Evolutionary conservation across 2,113 vertebrate genomes (phyloP).

Genomic region (Actenoides hombroni): DNA sequence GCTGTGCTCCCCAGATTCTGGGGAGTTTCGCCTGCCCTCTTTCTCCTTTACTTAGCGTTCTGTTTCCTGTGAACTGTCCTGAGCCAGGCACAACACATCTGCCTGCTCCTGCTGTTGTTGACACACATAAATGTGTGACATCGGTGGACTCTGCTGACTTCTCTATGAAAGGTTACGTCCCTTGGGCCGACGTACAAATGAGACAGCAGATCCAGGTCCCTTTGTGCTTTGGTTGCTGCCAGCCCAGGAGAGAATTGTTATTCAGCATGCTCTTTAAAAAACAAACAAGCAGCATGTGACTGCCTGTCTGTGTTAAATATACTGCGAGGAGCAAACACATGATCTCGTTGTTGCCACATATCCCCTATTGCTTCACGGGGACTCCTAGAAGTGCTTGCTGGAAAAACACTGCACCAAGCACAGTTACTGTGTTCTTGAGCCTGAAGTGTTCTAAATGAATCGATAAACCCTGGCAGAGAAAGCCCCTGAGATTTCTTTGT

Average conservation of each 20-base stretch:
- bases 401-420: neutral
- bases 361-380: neutral
- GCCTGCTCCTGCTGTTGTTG: fast-evolving
- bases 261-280: neutral
- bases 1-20: fast-evolving
- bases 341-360: neutral
- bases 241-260: neutral
- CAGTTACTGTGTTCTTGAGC: neutral
- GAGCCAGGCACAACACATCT: neutral
- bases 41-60: neutral
- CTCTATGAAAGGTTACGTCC: fast-evolving
- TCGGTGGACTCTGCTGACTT: fast-evolving
- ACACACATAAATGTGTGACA: fast-evolving
- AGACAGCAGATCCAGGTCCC: neutral
- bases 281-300: neutral
- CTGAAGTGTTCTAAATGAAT: neutral
- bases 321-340: neutral
- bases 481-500: neutral
- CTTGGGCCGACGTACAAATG: neutral
- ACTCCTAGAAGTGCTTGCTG: neutral
- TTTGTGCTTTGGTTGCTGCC: neutral
- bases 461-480: neutral
- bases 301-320: neutral
- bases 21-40: neutral
- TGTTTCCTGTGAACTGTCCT: fast-evolving